These are phyloP conservation scores for Cryptotis parvus DNA, from an alignment of 2,113 vertebrate genomes.

Conservation along the genomic window DNA sequence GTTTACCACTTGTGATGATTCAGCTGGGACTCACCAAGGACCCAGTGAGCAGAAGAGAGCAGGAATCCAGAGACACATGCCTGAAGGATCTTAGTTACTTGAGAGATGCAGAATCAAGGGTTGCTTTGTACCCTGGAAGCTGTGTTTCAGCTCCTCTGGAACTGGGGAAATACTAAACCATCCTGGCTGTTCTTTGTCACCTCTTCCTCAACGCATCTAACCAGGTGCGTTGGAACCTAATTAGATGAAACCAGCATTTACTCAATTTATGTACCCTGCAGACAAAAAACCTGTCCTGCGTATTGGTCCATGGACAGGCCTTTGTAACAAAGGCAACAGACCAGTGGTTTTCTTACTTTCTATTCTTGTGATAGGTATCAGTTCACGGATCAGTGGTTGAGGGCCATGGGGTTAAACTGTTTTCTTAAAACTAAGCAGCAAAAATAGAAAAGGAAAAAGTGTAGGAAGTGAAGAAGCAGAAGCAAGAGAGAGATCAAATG, in stretches of 20 bases:
- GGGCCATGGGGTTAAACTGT: not conserved
- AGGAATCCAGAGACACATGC: not conserved
- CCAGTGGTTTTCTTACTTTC: no score
- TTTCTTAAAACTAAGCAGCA: not conserved
- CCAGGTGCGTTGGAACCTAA: not conserved
- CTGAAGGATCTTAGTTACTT: not conserved
- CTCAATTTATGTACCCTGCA: no score
- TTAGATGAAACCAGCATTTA: no score
- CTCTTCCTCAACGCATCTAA: no score
- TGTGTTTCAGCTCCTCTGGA: not conserved
- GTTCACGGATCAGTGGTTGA: no score
- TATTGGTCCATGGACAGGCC: no score
- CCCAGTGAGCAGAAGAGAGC: not conserved
- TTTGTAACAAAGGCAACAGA: no score
- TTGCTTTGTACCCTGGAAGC: not conserved
- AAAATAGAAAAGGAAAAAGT: not conserved
- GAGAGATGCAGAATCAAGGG: not conserved
- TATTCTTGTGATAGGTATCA: no score
- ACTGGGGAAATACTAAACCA: not conserved
- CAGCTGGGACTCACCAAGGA: not conserved
- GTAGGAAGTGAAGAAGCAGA: not conserved
- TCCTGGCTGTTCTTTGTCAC: no score
- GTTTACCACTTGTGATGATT: conserved; percentile 62
- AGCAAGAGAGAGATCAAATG: no score
- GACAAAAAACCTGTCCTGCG: no score